Conservation (phyloP, 23 tunicate genomes). For the Oikopleura vanhoeffeni region DNA sequence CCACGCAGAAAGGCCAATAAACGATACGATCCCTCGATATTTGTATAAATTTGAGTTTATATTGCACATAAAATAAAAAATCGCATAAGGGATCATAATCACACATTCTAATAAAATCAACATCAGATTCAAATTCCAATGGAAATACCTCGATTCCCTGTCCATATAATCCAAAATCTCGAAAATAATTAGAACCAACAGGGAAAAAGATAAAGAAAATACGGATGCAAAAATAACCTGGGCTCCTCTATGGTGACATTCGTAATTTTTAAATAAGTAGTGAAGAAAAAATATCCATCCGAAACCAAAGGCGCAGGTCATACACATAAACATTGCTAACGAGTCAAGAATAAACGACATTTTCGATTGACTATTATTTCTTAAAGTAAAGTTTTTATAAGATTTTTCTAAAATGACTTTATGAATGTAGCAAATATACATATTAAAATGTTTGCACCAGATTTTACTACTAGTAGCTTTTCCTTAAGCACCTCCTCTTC, state of each 20-base stretch:
- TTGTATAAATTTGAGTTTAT: conserved; percentile 44
- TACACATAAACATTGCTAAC: conserved; percentile 53
- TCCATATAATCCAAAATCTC: conserved; percentile 71
- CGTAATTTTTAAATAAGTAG: conserved; percentile 85
- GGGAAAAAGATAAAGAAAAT: conserved; percentile 75
- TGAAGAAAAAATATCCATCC: conserved; percentile 93
- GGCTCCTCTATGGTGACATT: conserved; percentile 78
- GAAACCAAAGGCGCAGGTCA: conserved; percentile 52
- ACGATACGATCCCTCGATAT: conserved; percentile 35
- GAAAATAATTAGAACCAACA: conserved; percentile 91
- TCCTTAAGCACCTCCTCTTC: too few species aligned
- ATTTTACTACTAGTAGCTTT: too few species aligned
- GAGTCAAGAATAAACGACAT: conserved; percentile 81
- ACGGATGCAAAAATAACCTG: conserved; percentile 78
- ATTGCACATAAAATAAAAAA: conserved; percentile 64
- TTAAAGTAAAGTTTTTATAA: background rate
- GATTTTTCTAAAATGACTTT: background rate
- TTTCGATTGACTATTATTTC: background rate
- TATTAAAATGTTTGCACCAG: background rate
- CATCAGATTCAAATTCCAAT: conserved; percentile 79
- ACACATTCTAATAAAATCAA: conserved; percentile 73
- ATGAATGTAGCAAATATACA: background rate
- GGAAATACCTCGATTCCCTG: conserved; percentile 54
- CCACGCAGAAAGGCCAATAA: conserved; percentile 31
- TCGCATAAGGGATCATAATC: conserved; percentile 60